These are phyloP conservation scores for Drosophila nannoptera DNA, from an alignment of 1,140 invertebrate species.

Conservation along the genomic window DNA sequence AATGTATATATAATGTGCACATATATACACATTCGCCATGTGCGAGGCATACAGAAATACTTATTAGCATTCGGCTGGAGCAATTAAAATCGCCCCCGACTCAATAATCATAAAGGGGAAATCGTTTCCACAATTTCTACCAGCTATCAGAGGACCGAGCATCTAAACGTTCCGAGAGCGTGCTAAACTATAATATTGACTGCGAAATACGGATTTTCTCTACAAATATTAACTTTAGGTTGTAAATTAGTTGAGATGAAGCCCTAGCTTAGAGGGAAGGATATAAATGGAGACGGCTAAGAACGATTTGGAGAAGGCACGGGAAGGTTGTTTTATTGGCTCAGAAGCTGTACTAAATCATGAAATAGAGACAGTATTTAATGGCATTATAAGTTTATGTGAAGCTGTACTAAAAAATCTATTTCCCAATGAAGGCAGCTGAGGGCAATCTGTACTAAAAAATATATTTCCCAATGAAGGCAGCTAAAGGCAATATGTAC, in stretches of 20 bases:
- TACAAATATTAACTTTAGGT: neutral
- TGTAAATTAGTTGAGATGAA: neutral
- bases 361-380: too few species aligned
- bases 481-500: too few species aligned
- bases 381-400: too few species aligned
- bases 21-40: slow-evolving; percentile 25
- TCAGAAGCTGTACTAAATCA: too few species aligned
- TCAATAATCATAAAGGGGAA: slow-evolving; percentile 18
- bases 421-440: too few species aligned
- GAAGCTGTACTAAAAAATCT: too few species aligned
- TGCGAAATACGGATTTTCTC: slow-evolving; percentile 4
- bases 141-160: neutral
- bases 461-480: too few species aligned
- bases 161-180: slow-evolving; percentile 5
- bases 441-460: too few species aligned
- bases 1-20: slow-evolving; percentile 6
- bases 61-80: slow-evolving; percentile 39
- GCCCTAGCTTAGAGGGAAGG: too few species aligned
- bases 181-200: slow-evolving; percentile 13
- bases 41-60: slow-evolving; percentile 40
- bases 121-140: neutral
- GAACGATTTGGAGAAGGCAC: too few species aligned
- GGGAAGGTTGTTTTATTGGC: too few species aligned
- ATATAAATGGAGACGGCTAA: too few species aligned
- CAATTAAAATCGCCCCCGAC: slow-evolving; percentile 48